Percentiles rank a stretch among this genome's conserved stretches.
Conservation (phyloP, 2,888 invertebrate species). For the Amaurobius ferox region DNA sequence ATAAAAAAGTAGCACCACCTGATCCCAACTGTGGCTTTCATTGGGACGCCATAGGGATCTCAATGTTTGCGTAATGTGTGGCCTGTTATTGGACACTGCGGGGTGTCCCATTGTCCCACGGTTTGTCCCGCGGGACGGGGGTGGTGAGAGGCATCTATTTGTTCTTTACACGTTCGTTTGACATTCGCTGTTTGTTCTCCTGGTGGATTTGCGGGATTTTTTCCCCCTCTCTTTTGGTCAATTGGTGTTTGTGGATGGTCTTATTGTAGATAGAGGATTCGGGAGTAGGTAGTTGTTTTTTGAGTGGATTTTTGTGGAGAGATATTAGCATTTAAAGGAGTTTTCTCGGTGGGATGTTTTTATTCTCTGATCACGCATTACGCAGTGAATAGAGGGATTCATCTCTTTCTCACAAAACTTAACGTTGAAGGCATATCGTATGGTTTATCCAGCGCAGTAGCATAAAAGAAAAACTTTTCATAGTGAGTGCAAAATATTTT, state of each 20-base stretch:
- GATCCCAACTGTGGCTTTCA: slow-evolving; percentile 42
- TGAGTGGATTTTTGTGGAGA: neutral
- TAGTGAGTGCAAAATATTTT: too few species aligned
- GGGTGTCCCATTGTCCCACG: slow-evolving; percentile 70
- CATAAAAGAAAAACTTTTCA: too few species aligned
- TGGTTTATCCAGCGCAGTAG: too few species aligned
- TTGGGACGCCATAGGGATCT: slow-evolving; percentile 38
- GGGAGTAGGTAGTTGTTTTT: slow-evolving; percentile 9
- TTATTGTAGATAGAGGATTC: slow-evolving; percentile 42
- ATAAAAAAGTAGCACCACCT: slow-evolving; percentile 65
- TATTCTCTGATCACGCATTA: neutral
- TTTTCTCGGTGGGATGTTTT: neutral
- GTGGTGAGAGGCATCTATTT: slow-evolving; percentile 38
- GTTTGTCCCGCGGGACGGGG: slow-evolving; percentile 36
- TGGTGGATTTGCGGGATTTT: slow-evolving; percentile 38
- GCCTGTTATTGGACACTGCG: slow-evolving; percentile 72
- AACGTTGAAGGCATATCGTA: too few species aligned
- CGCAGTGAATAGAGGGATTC: neutral
- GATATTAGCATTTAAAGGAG: slow-evolving; percentile 5
- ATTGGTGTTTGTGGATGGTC: slow-evolving; percentile 55
- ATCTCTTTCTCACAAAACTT: too few species aligned
- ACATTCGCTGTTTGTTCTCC: slow-evolving; percentile 60
- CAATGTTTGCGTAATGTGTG: slow-evolving; percentile 72
- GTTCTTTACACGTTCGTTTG: slow-evolving; percentile 59
- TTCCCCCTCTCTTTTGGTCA: slow-evolving; percentile 42